Evolutionary conservation across 92 coral and sea anemone genomes (phyloP).

Genomic region (Desmophyllum pertusum): DNA sequence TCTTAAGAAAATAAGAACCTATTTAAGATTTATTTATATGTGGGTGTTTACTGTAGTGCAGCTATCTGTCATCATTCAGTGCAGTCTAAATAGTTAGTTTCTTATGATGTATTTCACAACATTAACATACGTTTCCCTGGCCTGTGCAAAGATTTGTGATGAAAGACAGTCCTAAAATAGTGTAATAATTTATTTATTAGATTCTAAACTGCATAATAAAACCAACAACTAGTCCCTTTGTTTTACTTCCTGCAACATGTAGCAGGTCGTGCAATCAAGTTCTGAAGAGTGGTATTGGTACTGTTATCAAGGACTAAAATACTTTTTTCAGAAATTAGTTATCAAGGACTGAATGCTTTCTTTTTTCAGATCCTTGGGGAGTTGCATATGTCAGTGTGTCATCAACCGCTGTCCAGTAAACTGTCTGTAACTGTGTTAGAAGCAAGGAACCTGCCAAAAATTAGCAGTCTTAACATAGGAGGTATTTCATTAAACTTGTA

Average conservation of each 20-base stretch:
- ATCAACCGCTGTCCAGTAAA: slow-evolving; percentile 94
- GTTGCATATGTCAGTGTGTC: slow-evolving; percentile 93
- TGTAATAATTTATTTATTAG: neutral
- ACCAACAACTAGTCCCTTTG: neutral
- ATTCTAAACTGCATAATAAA: neutral
- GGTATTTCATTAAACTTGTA: slow-evolving; percentile 45
- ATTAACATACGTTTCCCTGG: neutral
- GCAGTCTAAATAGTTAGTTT: too few species aligned
- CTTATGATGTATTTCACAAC: neutral
- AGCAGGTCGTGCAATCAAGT: neutral
- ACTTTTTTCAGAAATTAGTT: too few species aligned
- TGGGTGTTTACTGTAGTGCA: too few species aligned
- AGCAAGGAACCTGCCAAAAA: slow-evolving; percentile 97
- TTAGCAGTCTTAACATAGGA: slow-evolving; percentile 94
- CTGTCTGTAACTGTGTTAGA: slow-evolving; percentile 94
- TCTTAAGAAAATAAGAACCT: too few species aligned
- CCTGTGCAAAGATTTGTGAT: neutral
- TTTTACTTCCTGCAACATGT: neutral
- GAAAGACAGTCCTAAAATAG: neutral
- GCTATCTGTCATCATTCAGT: too few species aligned
- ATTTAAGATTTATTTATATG: too few species aligned
- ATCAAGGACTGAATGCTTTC: neutral
- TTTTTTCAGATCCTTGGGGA: slow-evolving; percentile 92
- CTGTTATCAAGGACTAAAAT: too few species aligned
- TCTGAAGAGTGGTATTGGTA: too few species aligned